Evolutionary conservation across 2,797 vertebrate species (phyloP).

Genomic region (Gadopsis bispinosus): DNA sequence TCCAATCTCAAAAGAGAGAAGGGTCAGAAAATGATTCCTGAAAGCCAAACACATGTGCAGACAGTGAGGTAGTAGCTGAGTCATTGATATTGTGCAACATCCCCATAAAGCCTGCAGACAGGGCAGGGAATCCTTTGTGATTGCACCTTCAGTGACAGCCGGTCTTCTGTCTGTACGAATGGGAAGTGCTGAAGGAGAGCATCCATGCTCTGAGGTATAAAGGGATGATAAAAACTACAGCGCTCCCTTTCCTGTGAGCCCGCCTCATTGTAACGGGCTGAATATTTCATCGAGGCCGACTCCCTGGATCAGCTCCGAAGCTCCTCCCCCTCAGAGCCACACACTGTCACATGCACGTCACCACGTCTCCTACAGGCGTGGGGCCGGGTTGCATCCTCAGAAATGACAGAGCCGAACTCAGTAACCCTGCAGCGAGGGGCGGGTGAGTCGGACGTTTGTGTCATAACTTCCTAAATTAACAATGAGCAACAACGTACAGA

Average conservation of each 20-base stretch:
- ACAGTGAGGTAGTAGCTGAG: constrained; percentile 12
- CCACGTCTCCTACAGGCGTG: neutral
- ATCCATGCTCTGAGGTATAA: neutral
- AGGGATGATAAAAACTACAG: constrained; percentile 12
- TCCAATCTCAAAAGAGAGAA: neutral
- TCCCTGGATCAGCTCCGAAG: constrained; percentile 37
- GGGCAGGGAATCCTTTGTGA: constrained; percentile 10
- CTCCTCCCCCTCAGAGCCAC: constrained; percentile 62
- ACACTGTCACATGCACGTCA: constrained; percentile 31
- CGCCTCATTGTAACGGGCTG: constrained; percentile 45
- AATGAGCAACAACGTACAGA: constrained; percentile 63
- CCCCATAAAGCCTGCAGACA: constrained; percentile 3
- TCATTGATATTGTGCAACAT: constrained; percentile 23
- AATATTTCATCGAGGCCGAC: constrained; percentile 72
- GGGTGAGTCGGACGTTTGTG: constrained; percentile 50
- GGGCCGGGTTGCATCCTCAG: constrained; percentile 6
- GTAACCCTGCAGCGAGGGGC: constrained; percentile 60
- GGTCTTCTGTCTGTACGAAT: constrained; percentile 28
- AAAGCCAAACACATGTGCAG: neutral
- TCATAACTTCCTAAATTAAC: constrained; percentile 75
- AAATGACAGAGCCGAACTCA: constrained; percentile 65
- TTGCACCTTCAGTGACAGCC: neutral
- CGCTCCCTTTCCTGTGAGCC: constrained; percentile 27
- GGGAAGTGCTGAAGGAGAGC: constrained; percentile 4
- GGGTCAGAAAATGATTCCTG: constrained; percentile 1